These are phyloP conservation scores for Eupithecia subfuscata DNA, from an alignment of 2,888 invertebrate species.

Conservation along the genomic window DNA sequence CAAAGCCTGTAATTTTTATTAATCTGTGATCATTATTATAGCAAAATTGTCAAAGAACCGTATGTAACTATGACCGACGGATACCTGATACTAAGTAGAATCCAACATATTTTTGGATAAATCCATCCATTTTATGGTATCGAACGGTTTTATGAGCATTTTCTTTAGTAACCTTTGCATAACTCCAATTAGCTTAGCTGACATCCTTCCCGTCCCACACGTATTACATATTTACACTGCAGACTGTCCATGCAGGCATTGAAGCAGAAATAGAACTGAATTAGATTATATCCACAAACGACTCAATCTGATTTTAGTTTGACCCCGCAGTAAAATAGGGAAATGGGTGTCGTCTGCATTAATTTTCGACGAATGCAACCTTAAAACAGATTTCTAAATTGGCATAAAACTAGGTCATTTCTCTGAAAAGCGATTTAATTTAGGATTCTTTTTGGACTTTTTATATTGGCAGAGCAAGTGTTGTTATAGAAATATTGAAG, in stretches of 20 bases:
- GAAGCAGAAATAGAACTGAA: slow-evolving; percentile 5
- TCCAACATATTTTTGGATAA: background rate
- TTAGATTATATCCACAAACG: background rate
- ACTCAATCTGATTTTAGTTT: background rate
- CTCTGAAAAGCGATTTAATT: background rate
- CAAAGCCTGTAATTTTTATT: too few species aligned
- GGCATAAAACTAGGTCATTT: background rate
- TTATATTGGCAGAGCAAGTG: background rate
- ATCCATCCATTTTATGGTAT: background rate
- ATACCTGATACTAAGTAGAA: too few species aligned
- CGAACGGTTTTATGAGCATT: background rate
- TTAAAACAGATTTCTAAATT: background rate
- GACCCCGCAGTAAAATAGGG: background rate
- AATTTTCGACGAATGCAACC: background rate
- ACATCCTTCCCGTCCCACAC: background rate
- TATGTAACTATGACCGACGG: too few species aligned
- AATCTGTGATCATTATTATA: too few species aligned
- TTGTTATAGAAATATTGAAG: background rate
- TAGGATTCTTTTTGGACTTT: background rate
- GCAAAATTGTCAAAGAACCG: too few species aligned
- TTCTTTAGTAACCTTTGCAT: background rate
- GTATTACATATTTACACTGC: background rate
- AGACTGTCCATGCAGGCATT: background rate
- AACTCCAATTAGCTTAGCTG: background rate
- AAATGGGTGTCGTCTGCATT: background rate